These are phyloP conservation scores for Allacma fusca DNA, from an alignment of 2,888 invertebrate genomes.

Conservation along the genomic window DNA sequence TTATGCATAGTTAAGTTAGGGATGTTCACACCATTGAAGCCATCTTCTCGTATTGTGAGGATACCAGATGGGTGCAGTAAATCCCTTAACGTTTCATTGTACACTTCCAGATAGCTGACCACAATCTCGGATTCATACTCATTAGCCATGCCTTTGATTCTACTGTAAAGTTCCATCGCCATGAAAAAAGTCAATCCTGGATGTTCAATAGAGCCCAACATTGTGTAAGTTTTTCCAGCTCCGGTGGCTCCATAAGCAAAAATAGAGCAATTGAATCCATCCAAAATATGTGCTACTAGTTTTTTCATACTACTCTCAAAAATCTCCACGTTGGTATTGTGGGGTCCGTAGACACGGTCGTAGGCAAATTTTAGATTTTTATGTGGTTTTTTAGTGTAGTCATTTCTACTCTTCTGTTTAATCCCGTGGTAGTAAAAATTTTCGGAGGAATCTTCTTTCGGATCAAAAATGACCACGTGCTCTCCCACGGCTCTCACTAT, in stretches of 20 bases:
- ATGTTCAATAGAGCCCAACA: slow-evolving; percentile 79
- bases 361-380: slow-evolving; percentile 88
- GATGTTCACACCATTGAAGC: slow-evolving; percentile 75
- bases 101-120: slow-evolving; percentile 81
- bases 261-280: slow-evolving; percentile 88
- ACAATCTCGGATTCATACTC: slow-evolving; percentile 82
- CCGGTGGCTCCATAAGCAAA: slow-evolving; percentile 97
- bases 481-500: slow-evolving; percentile 81
- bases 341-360: slow-evolving; percentile 80
- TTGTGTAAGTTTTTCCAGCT: slow-evolving; percentile 93
- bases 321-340: slow-evolving; percentile 76
- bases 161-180: slow-evolving; percentile 82
- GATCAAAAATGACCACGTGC: slow-evolving; percentile 84
- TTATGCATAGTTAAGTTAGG: slow-evolving; percentile 78
- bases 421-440: slow-evolving; percentile 86
- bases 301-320: slow-evolving; percentile 81
- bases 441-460: slow-evolving; percentile 77
- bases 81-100: slow-evolving; percentile 91
- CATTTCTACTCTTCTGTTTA: slow-evolving; percentile 77
- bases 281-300: slow-evolving; percentile 77
- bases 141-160: slow-evolving; percentile 74
- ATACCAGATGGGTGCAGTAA: slow-evolving; percentile 75
- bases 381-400: slow-evolving; percentile 75
- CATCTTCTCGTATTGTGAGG: slow-evolving; percentile 64
- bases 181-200: slow-evolving; percentile 91